phyloP scores from a whole-genome alignment of 2,113 vertebrate genomes.

The rat (Rattus norvegicus) region GRCr8 NC_086026.1:59280001-59280500 shows the following conservation, averaged over 20 bases:
- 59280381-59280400: not conserved
- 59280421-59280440: not conserved
- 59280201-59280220: not conserved
- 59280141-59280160: not conserved
- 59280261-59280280: not conserved
- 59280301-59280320: not conserved
- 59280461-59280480: too few relatives aligned
- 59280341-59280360: not conserved
- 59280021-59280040: not conserved
- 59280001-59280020: not conserved
- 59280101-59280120: not conserved
- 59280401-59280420: not conserved
- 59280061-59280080: not conserved
- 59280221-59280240: rapidly evolving
- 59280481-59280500: not conserved
- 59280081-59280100: not conserved
- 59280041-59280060: not conserved
- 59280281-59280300: not conserved
- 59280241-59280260: not conserved
- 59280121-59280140: not conserved
- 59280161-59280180: not conserved
- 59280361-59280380: not conserved
- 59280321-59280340: not conserved
- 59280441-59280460: not conserved
- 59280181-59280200: not conserved